phyloP scores from a whole-genome alignment of 2,113 vertebrate genomes.

The Rallus limicola region DNA sequence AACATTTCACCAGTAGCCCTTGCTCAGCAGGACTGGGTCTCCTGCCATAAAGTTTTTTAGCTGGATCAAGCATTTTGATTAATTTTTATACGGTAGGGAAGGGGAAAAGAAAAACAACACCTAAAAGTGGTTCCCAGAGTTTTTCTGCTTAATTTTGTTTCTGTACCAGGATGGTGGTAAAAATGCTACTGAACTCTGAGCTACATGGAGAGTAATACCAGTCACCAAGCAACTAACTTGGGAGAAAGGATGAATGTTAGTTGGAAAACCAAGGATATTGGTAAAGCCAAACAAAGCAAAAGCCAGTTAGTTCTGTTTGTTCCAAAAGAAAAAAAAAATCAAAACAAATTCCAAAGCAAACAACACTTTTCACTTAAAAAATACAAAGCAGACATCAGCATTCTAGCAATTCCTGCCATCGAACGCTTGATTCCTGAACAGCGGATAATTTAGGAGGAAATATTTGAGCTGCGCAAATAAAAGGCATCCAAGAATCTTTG shows the following conservation, averaged over 20 bases:
- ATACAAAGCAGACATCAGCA: conserved; percentile 1
- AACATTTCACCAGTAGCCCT: neutral
- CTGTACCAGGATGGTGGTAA: neutral
- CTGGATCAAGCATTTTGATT: neutral
- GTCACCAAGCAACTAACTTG: conserved; percentile 12
- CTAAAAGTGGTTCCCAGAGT: neutral
- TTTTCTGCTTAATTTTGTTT: conserved; percentile 1
- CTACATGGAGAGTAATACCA: neutral
- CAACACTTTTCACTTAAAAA: neutral
- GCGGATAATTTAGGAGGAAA: conserved; percentile 17
- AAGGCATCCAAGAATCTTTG: neutral
- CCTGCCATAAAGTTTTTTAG: neutral
- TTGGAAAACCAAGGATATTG: neutral
- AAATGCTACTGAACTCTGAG: neutral
- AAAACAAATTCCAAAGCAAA: conserved; percentile 48
- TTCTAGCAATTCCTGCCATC: conserved; percentile 34
- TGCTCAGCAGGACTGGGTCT: neutral
- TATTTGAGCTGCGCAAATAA: neutral
- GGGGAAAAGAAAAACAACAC: accelerated
- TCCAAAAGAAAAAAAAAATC: neutral
- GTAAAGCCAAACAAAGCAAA: neutral
- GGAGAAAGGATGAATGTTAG: neutral
- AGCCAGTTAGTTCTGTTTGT: neutral
- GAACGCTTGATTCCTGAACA: neutral
- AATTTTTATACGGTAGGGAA: neutral